A percentile compares a stretch with the other conserved stretches of the same genome.
These are phyloP conservation scores for Marmota flaviventris DNA, from an alignment of 2,113 vertebrate species.

Conservation along the genomic window DNA sequence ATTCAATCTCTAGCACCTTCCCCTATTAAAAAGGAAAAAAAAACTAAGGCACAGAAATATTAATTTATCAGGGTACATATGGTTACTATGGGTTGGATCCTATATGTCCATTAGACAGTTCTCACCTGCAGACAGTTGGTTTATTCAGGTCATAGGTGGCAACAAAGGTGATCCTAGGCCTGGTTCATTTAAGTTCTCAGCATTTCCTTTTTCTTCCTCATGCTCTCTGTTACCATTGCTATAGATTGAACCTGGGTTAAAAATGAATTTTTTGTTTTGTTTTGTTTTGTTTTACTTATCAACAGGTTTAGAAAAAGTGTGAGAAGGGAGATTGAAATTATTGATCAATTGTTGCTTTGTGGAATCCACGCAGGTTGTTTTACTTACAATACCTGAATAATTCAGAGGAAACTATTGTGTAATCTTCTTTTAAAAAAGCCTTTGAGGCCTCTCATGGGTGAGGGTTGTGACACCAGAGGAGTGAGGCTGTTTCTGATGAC, in stretches of 20 bases:
- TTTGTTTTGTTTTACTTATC: background rate
- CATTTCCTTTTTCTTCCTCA: background rate
- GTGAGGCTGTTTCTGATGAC: background rate
- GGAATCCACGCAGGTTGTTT: background rate
- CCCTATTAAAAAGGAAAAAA: background rate
- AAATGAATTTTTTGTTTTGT: background rate
- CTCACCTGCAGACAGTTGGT: background rate
- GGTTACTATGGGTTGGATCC: background rate
- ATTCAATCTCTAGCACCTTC: no score
- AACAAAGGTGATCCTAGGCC: background rate
- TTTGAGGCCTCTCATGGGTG: background rate
- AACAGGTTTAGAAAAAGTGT: background rate
- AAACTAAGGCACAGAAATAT: background rate
- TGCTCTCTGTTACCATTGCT: background rate
- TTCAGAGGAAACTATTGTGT: background rate
- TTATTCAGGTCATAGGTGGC: background rate
- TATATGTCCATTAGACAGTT: background rate
- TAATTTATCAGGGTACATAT: background rate
- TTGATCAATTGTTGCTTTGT: background rate
- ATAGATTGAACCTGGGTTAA: background rate
- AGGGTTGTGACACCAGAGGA: background rate
- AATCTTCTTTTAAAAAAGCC: background rate
- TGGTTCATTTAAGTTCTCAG: background rate
- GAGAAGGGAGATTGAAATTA: slow-evolving; percentile 30
- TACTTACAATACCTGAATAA: background rate